A percentile compares a stretch with the other conserved stretches of the same genome.
Conservation (phyloP, 2,113 vertebrate species). For the Poicephalus gulielmi region DNA sequence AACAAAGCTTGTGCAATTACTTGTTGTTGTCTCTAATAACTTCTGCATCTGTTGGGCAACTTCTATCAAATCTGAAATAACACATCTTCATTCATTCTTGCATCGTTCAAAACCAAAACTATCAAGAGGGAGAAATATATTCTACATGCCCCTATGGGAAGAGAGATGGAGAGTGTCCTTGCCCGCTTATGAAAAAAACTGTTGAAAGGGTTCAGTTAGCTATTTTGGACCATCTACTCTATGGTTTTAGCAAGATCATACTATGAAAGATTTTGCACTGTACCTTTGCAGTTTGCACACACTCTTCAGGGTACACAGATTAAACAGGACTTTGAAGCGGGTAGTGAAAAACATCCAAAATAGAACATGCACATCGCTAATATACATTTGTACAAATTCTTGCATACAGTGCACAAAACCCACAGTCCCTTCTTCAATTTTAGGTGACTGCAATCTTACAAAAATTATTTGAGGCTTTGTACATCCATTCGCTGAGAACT, state of each 20-base stretch:
- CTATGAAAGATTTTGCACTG: neutral
- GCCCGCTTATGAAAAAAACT: neutral
- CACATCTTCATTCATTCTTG: neutral
- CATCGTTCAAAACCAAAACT: neutral
- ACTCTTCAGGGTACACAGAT: neutral
- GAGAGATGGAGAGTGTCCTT: neutral
- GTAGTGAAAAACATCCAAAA: neutral
- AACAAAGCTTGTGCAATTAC: neutral
- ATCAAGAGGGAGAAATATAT: neutral
- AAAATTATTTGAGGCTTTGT: neutral
- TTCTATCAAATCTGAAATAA: neutral
- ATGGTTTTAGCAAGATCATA: neutral
- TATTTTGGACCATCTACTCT: neutral
- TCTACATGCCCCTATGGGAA: accelerated
- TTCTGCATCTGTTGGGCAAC: neutral
- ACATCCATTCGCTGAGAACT: neutral
- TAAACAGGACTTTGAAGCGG: neutral
- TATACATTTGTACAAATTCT: neutral
- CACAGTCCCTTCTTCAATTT: neutral
- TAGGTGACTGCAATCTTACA: neutral
- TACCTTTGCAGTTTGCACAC: neutral
- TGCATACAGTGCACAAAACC: neutral
- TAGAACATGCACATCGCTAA: accelerated
- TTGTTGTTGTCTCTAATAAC: neutral
- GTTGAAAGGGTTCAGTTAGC: neutral